phyloP scores from a whole-genome alignment of 1,140 invertebrate species.

The Archegozetes longisetosus region DNA sequence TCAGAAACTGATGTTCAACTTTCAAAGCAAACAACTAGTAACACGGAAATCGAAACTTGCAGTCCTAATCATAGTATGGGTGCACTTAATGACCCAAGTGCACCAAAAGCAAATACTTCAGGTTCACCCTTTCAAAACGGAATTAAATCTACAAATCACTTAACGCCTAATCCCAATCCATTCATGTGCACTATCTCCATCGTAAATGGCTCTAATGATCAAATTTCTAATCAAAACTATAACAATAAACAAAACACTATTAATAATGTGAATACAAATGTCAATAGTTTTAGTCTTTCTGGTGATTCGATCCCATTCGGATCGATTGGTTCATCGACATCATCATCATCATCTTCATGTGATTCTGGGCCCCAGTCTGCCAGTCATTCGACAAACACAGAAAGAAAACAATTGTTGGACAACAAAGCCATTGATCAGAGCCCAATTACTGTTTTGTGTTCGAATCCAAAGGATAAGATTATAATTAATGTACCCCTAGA shows the following conservation, averaged over 20 bases:
- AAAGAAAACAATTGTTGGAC: not conserved
- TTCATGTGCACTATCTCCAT: not conserved
- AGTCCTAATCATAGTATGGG: too few species aligned
- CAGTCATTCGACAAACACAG: constrained; percentile 17
- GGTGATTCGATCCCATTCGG: not conserved
- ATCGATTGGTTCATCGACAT: constrained; percentile 1
- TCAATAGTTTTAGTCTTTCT: not conserved
- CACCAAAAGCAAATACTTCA: too few species aligned
- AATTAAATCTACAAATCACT: not conserved
- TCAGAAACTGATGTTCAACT: too few species aligned
- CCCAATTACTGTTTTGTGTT: not conserved
- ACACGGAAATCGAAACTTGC: too few species aligned
- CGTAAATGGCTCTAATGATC: not conserved
- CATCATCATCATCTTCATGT: not conserved
- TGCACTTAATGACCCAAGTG: too few species aligned
- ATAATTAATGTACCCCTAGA: not conserved
- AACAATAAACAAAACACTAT: too few species aligned
- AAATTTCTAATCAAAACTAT: not conserved
- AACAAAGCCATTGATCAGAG: too few species aligned
- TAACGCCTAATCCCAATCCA: not conserved
- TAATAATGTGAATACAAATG: not conserved
- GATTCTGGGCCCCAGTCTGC: constrained; percentile 16
- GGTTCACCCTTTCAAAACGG: too few species aligned
- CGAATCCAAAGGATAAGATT: constrained; percentile 1
- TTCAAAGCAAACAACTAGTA: too few species aligned